Conservation (phyloP, 2,113 vertebrate genomes). For the Malurus cyaneus region DNA sequence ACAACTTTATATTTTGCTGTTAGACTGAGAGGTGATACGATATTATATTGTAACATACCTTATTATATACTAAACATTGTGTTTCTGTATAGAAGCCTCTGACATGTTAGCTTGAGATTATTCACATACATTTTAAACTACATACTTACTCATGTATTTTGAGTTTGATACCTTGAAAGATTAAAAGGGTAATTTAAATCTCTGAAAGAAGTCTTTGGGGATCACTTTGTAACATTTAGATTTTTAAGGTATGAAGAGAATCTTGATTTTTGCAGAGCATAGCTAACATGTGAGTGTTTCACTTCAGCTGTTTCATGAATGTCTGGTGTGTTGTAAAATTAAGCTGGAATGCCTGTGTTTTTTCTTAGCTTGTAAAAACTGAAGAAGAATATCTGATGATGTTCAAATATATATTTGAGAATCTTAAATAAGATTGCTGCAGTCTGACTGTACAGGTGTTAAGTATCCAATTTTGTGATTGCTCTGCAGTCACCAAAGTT, state of each 20-base stretch:
- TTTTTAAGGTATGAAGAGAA: background rate
- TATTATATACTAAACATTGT: background rate
- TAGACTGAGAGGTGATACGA: background rate
- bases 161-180: background rate
- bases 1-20: background rate
- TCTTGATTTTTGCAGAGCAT: background rate
- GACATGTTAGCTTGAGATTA: background rate
- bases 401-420: background rate
- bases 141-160: background rate
- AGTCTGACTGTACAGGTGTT: background rate
- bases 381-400: background rate
- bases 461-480: background rate
- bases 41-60: background rate
- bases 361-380: background rate
- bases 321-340: background rate
- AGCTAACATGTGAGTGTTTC: background rate
- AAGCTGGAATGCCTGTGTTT: background rate
- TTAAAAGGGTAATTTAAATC: background rate
- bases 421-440: background rate
- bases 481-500: background rate
- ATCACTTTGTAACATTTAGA: background rate
- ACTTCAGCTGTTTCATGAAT: background rate
- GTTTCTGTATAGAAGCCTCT: background rate
- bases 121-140: background rate
- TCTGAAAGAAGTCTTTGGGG: background rate